Evolutionary conservation across 2,797 vertebrate genomes (phyloP), one percentile per base, ranked within the genome.

Genomic region (Smutsia gigantea): DNA sequence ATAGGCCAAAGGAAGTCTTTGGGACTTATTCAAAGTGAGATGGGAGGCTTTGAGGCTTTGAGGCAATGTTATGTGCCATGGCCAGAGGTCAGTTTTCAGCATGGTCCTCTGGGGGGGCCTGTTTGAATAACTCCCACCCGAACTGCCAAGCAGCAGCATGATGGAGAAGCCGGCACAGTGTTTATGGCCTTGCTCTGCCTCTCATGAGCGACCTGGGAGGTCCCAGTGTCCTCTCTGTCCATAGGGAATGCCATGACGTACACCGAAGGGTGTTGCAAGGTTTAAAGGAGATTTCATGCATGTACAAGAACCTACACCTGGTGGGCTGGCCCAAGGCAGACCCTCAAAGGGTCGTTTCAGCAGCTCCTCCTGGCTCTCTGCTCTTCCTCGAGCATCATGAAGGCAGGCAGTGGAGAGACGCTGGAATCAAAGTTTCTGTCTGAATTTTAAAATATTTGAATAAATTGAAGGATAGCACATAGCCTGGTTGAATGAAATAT

Each of bases 361-460:
- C 46, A 42, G 19, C 61, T 87, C 14, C 57, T 31, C 59, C 39
- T 68, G 82, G n/a, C 31, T 82, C 53, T 92, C 39, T 90, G 37
- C 15, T 93, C 13, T 31, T 92, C 82, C 53, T 68, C n/a, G 72
- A 74, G 27, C 55, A 78, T 72, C 75, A 68, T 1, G 25, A 63
- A 81, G 31, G 77, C 55, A 42, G 95, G 17, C 72, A 68, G 15
- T 11, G 7, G 57, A 69, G 51, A 72, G 68, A 94, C 29, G 34
- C 6, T 75, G 53, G 39, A 46, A 19, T 91, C 71, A 74, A 92
- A 59, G n/a, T 61, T 75, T 9, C 37, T 79, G 37, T 90, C 69
- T 94, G 39, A 94, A 53, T 61, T 90, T 95, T 71, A 66, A n/a
- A 57, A 11, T 84, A 68, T 81, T 31, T 66, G 59, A 90, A 82